Percentiles rank a stretch among this genome's conserved stretches.
These are phyloP conservation scores for Pseudomyrmex flavicornis DNA, from an alignment of 1,140 invertebrate genomes.

Conservation along the genomic window DNA sequence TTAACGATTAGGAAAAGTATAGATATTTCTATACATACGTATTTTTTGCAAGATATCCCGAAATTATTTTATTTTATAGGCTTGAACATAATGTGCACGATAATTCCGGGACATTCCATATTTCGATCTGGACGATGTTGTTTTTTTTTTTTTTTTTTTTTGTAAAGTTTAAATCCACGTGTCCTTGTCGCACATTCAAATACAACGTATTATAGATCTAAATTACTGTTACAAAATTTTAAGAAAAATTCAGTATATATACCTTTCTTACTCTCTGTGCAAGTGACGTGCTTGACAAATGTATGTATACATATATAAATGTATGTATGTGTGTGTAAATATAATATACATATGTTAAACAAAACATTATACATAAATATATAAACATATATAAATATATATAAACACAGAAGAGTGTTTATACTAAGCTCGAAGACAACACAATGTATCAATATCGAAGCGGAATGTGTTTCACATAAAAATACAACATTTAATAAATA, in stretches of 20 bases:
- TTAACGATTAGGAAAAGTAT: slow-evolving; percentile 41
- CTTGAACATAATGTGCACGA: neutral
- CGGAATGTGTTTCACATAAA: slow-evolving; percentile 31
- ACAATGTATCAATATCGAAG: slow-evolving; percentile 41
- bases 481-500: neutral
- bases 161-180: neutral
- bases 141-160: neutral
- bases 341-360: neutral
- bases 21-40: slow-evolving; percentile 26
- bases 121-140: neutral
- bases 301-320: slow-evolving; percentile 4
- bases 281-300: slow-evolving; percentile 50
- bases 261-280: slow-evolving; percentile 29
- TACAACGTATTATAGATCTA: no score
- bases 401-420: slow-evolving; percentile 30
- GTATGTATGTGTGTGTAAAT: slow-evolving; percentile 18
- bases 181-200: slow-evolving; percentile 1
- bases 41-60: slow-evolving; percentile 3
- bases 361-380: neutral
- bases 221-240: neutral
- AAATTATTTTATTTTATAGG: slow-evolving; percentile 22
- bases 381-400: slow-evolving; percentile 28
- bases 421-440: slow-evolving; percentile 39
- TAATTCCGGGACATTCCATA: slow-evolving; percentile 13
- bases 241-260: neutral